Conservation (phyloP, 2,888 invertebrate species). For the Neoaliturus tenellus region DNA sequence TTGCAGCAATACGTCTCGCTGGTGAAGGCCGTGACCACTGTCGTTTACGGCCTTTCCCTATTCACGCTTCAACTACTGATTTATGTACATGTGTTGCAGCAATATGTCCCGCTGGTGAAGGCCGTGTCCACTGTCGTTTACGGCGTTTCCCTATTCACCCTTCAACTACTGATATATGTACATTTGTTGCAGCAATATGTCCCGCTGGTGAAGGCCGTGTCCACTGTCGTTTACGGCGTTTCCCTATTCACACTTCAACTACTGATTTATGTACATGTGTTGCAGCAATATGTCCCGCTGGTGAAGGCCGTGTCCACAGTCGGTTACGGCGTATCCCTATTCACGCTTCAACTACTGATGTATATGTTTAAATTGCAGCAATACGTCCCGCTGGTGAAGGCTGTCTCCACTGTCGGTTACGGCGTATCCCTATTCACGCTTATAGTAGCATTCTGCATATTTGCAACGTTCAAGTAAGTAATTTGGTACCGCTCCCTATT, state of each 20-base stretch:
- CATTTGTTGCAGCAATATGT: too few relatives aligned
- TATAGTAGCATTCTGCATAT: constrained; percentile 74
- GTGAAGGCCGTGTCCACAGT: constrained; percentile 75
- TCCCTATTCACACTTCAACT: constrained; percentile 72
- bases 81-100: constrained; percentile 68
- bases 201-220: too few relatives aligned
- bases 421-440: constrained; percentile 75
- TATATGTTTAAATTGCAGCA: constrained; percentile 68
- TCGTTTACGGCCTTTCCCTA: too few relatives aligned
- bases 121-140: constrained; percentile 75
- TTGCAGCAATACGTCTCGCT: neutral
- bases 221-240: constrained; percentile 72
- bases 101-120: constrained; percentile 75
- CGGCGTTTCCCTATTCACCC: constrained; percentile 74
- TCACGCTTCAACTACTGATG: constrained; percentile 72
- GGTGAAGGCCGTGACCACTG: too few relatives aligned
- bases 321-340: constrained; percentile 76
- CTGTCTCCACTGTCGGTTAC: constrained; percentile 75
- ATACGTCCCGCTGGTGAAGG: constrained; percentile 75
- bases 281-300: constrained; percentile 74
- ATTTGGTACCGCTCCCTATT: too few relatives aligned
- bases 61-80: too few relatives aligned
- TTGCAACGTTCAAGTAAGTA: constrained; percentile 75
- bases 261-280: constrained; percentile 58
- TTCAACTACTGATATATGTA: too few relatives aligned